Evolutionary conservation across 2,113 vertebrate genomes (phyloP), one percentile per base, ranked within the genome.

Genomic region (Benitochromis conjunctus): DNA sequence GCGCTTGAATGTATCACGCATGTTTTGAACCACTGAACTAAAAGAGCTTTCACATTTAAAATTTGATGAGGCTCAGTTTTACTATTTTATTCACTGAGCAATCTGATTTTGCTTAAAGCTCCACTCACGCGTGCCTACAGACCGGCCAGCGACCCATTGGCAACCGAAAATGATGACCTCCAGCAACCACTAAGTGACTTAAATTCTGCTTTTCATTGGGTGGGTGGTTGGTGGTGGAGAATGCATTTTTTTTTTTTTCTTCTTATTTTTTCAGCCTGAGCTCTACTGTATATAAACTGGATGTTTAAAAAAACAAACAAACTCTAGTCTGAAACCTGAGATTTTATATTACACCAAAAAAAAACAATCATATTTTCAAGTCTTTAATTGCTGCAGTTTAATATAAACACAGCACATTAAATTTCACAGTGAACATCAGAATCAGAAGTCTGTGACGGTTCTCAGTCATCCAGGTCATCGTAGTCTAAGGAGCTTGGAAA

Each of bases 1-100:
- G 78, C 81, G 69, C 24, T 83, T 64, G 3, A 71, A 77, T 84
- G 46, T 87, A 26, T 69, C 34, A 6, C 69, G 19, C 19, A 38
- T 43, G 60, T 80, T 48, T 84, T 88, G 36, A 84, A 87, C 36
- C 41, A 41, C 14, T 80, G 54, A 21, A 69, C 79, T 85, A 78
- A 64, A 88, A 69, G 62, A 38, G 16, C 5, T 54, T 81, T 81
- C 5, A 0, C 5, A 48, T 41, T 71, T 29, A 26, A 54, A 66
- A 29, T 55, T 56, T 86, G 4, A 79, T 36, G 34, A 16, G 10
- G 24, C 13, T 41, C 5, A 56, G 3, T 74, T 74, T 51, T 51
- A 74, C 21, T 12, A 31, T 62, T 34, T 38, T 11, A 51, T 82
- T 71, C 41, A 55, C 14, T 71, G 64, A 43, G 36, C 34, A 54